Evolutionary conservation across 2,113 vertebrate species (phyloP), one percentile per base, ranked within the genome.

Genomic region (Leucopsar rothschildi): DNA sequence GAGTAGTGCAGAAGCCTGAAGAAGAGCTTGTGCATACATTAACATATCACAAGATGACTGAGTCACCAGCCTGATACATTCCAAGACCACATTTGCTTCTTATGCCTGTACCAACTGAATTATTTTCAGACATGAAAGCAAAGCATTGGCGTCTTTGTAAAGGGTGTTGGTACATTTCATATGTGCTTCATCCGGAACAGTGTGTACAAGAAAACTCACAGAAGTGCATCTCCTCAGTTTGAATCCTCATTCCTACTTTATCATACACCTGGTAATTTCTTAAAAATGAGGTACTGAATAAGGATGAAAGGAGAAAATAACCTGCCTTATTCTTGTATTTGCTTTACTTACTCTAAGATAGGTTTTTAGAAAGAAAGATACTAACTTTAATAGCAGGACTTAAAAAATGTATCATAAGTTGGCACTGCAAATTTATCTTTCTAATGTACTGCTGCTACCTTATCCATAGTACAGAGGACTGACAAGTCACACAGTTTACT

Each of bases 31-130:
- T 92, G 96, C 94, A 85, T 95, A 89, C 75, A 95, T 96, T 92
- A 93, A 87, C 84, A 49, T 93, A 95, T 96, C 95, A 97, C 89
- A 95, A 95, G 96, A 97, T 33, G 65, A 87, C 86, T 97, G 92
- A 97, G 86, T 96, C 94, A 96, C 53, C 92, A 95, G 89, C 89
- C 83, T 71, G 66, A 82, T 92, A 94, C 82, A 73, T 95, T 97
- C 92, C 96, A 94, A 88, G 80, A 90, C 73, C 81, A 73, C 88
- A 94, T 97, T 95, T 93, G 76, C 95, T 90, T 92, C 93, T 92
- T 77, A 82, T 93, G 90, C 82, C 71, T 93, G 45, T 81, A 97
- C 93, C 65, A 86, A 86, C 35, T 21, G 60, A 94, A 91, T 93
- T 96, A 96, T 97, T 97, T 97, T 96, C 95, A 97, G 94, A 66